Percentiles rank a stretch among this genome's conserved stretches.
Evolutionary conservation across 2,888 invertebrate genomes (phyloP).

Genomic region (Isoperla grammatica): DNA sequence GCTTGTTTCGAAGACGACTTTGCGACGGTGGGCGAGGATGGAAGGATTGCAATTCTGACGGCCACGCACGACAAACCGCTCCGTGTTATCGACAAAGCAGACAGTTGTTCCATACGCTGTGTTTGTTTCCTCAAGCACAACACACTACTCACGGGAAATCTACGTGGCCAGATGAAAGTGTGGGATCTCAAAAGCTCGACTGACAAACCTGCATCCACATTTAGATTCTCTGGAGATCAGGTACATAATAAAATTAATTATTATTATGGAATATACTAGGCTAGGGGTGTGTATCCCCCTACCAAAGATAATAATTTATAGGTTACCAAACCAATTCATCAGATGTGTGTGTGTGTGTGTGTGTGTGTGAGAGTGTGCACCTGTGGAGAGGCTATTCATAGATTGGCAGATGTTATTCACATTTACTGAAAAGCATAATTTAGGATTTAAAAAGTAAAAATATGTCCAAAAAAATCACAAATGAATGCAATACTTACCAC

Average conservation of each 20-base stretch:
- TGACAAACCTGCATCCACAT: conserved; percentile 60
- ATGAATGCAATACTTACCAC: too few species aligned
- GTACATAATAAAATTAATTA: conserved; percentile 27
- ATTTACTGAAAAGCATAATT: too few species aligned
- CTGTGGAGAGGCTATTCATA: too few species aligned
- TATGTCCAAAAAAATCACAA: too few species aligned
- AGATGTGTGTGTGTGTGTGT: too few species aligned
- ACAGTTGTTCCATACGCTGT: conserved; percentile 74
- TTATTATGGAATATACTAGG: too few species aligned
- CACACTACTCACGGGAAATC: conserved; percentile 76
- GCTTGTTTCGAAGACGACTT: conserved; percentile 72
- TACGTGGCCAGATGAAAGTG: conserved; percentile 84
- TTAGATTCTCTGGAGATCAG: conserved; percentile 62
- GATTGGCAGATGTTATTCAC: too few species aligned
- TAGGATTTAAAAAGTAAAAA: too few species aligned
- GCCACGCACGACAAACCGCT: conserved; percentile 47
- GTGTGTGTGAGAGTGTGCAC: too few species aligned
- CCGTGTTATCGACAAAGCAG: conserved; percentile 58
- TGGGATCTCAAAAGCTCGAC: conserved; percentile 70
- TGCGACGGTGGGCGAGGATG: conserved; percentile 82
- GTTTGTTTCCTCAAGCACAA: conserved; percentile 68
- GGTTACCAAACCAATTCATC: too few species aligned
- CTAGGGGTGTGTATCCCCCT: too few species aligned
- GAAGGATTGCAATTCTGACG: conserved; percentile 55
- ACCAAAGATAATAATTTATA: too few species aligned